Conservation (phyloP, 2,888 invertebrate species). For the Tenthredo distinguenda region DNA sequence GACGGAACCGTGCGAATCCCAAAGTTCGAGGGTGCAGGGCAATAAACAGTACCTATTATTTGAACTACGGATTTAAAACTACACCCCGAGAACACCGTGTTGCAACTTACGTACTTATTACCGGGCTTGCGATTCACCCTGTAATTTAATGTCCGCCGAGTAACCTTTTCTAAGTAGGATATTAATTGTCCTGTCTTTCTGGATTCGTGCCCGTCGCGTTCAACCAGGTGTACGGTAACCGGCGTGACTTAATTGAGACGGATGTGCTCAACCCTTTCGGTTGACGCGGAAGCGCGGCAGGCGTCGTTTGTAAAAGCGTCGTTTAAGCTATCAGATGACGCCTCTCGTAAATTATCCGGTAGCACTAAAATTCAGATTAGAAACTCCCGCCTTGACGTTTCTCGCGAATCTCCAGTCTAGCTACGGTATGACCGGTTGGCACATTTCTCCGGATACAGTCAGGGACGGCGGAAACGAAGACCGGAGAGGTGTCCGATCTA, state of each 20-base stretch:
- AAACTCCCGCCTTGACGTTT: background rate
- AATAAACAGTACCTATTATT: background rate
- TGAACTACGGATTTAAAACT: conserved; percentile 9
- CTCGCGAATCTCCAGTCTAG: conserved; percentile 7
- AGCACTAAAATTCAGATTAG: conserved; percentile 53
- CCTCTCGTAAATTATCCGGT: conserved; percentile 48
- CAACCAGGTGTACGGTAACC: conserved; percentile 43
- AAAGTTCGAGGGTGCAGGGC: background rate
- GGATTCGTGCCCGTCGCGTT: conserved; percentile 42
- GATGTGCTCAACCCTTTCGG: conserved; percentile 43
- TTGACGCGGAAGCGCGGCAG: conserved; percentile 40
- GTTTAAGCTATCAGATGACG: conserved; percentile 51
- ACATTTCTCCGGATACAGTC: background rate
- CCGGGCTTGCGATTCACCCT: background rate
- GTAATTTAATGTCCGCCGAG: background rate
- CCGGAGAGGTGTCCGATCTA: background rate
- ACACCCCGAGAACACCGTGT: background rate
- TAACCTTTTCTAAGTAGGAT: background rate
- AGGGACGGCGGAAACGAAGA: background rate
- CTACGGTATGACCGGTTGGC: background rate
- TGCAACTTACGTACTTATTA: background rate
- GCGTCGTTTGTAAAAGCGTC: conserved; percentile 45
- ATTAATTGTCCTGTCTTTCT: conserved; percentile 45
- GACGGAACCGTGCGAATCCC: background rate
- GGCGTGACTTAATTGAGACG: conserved; percentile 49